Percentiles rank a stretch among this genome's conserved stretches.
Conservation (phyloP, 2,113 vertebrate species). For the Pimephales promelas region DNA sequence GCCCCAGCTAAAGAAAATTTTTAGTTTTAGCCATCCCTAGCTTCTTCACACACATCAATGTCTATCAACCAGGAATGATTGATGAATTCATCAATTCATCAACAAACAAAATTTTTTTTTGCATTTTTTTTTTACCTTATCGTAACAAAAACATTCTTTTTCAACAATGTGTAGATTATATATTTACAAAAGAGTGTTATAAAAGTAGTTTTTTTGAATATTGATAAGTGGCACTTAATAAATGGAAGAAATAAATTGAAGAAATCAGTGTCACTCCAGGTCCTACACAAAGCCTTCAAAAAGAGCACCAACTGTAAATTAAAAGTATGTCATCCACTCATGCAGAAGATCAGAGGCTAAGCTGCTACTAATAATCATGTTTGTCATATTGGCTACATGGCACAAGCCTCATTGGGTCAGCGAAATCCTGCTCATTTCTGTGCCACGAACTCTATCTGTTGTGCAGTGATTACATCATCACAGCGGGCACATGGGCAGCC, state of each 20-base stretch:
- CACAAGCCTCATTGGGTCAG: background rate
- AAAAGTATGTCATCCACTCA: background rate
- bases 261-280: background rate
- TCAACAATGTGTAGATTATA: no score
- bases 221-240: background rate
- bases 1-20: no score
- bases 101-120: background rate
- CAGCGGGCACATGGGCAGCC: conserved; percentile 66
- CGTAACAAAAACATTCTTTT: no score
- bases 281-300: background rate
- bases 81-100: background rate
- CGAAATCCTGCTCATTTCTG: background rate
- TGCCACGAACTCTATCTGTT: conserved; percentile 19
- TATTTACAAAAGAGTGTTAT: no score
- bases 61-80: background rate
- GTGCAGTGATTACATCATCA: conserved; percentile 38
- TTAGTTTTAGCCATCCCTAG: no score
- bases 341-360: background rate
- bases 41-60: background rate
- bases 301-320: background rate
- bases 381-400: background rate
- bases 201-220: background rate
- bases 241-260: background rate
- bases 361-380: conserved; percentile 6
- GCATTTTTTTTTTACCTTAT: background rate